Evolutionary conservation across 2,888 invertebrate genomes (phyloP), one percentile per base, ranked within the genome.

Genomic region (Mesochorus sp.): DNA sequence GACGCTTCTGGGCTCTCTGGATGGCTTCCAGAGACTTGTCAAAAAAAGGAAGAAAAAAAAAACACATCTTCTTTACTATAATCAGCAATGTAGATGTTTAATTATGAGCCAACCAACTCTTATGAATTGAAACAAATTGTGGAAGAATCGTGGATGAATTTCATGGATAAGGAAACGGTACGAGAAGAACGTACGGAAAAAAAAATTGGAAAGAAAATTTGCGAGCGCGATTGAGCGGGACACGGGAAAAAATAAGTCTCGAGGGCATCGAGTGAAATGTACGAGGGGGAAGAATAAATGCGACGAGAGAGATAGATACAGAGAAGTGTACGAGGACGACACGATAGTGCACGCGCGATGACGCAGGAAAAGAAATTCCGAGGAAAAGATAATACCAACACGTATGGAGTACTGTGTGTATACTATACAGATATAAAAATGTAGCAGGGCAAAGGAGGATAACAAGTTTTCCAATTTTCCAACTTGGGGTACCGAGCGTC

Each of bases 381-480:
- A 44, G 21, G 61, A 51, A 51, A 49, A 51, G 34, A 49, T 49
- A 61, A 57, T 57, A 57, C 57, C 55, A 49, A 59, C 59, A 59
- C 24, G 14, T 57, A 26, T 47, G 31, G 47, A 31, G 12, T n/a
- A n/a, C 12, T 28, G 21, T 19, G 28, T n/a, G n/a, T 14, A 24
- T 8, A 19, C n/a, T 24, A n/a, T 37, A 26, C 4, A 14, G 39
- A n/a, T 5, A 5, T n/a, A 26, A 34, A 26, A 44, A 24, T 17
- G 44, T 26, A 17, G 39, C 19, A n/a, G 28, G 12, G 4, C 24
- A 10, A 39, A 44, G 2, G 42, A 21, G 61, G 37, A 64, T 71
- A 76, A 76, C 66, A 72, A 76, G 76, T 76, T 76, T 76, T 76
- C 76, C 76, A 76, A 76, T 76, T 76, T 76, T 76, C 76, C 72